A percentile compares a stretch with the other conserved stretches of the same genome.
Evolutionary conservation across 2,888 invertebrate species (phyloP).

Genomic region (Sericinus montela): DNA sequence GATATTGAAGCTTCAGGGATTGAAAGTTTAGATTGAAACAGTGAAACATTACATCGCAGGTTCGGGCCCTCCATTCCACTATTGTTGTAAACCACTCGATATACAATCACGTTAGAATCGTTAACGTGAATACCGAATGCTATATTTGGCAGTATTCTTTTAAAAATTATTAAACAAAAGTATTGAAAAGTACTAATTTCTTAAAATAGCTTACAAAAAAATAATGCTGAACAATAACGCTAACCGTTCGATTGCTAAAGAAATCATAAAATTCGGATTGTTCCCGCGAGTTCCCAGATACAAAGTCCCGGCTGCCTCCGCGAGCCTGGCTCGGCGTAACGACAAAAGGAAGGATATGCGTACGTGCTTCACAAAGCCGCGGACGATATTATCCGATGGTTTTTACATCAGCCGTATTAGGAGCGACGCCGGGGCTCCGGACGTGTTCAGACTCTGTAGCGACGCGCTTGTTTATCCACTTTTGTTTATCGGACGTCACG

Average conservation of each 20-base stretch:
- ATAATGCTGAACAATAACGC: no score
- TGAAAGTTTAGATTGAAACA: no score
- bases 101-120: no score
- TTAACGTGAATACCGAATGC: no score
- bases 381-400: constrained; percentile 60
- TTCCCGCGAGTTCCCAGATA: constrained; percentile 13
- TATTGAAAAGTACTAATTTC: no score
- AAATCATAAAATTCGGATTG: constrained; percentile 6
- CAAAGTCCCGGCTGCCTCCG: constrained; percentile 9
- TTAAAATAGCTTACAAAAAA: no score
- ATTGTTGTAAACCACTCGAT: no score
- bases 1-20: no score
- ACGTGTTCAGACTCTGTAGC: constrained; percentile 41
- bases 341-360: constrained; percentile 69
- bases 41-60: no score
- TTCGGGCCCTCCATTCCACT: no score
- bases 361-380: constrained; percentile 70
- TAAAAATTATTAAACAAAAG: no score
- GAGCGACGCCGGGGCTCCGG: constrained; percentile 42
- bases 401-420: constrained; percentile 52
- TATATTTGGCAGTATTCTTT: no score
- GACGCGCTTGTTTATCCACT: constrained; percentile 19
- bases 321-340: constrained; percentile 26
- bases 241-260: not conserved
- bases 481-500: constrained; percentile 18